Base-by-base conservation (phyloP, 2,113 vertebrate genomes). In the Oxygymnocypris stewartii region DNA sequence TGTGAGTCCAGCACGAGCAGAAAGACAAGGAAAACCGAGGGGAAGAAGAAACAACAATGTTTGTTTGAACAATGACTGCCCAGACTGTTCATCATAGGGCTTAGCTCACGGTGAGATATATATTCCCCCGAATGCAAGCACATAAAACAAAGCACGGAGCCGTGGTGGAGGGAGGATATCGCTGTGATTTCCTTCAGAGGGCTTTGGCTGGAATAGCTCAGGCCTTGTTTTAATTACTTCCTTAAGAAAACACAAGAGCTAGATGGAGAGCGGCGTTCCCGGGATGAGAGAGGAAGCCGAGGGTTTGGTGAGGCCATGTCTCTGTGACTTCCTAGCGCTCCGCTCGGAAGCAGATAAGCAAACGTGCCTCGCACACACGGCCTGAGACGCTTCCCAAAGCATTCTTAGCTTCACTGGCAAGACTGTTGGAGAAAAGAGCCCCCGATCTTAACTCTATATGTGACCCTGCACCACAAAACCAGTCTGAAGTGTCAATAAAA, bases 201-300 rank as follows among this genome's bases (percentile, higher is more conserved):
- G 83, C 88, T 91, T 93, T 92, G 91, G 88, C 90, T 92, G 88
- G 82, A 84, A 82, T 79, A 44, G 63, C 83, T 89, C 85, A 73
- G 89, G 92, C 86, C 90, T 85, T 88, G 91, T 92, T 95, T 93
- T 95, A 94, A 97, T 96, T 90, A 95, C 95, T 96, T 96, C 95
- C 94, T 91, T 94, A 92, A 91, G 89, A 95, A 94, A 95, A 94
- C 93, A 95, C n/a, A 37, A 14, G 65, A 18, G 47, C 44, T 87
- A 42, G 77, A 91, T 91, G 93, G 92, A 91, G 92, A 88, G 87
- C 4, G 86, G 84, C 79, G 75, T 89, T 87, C 85, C 74, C 79
- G 91, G 93, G 94, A 94, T 93, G 79, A 86, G 88, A 86, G 91
- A 95, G 94, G 94, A 95, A 95, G 91, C 23, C 0, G 88, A n/a